Evolutionary conservation across 2,113 vertebrate genomes (phyloP).

Genomic region (Antechinus stuartii): DNA sequence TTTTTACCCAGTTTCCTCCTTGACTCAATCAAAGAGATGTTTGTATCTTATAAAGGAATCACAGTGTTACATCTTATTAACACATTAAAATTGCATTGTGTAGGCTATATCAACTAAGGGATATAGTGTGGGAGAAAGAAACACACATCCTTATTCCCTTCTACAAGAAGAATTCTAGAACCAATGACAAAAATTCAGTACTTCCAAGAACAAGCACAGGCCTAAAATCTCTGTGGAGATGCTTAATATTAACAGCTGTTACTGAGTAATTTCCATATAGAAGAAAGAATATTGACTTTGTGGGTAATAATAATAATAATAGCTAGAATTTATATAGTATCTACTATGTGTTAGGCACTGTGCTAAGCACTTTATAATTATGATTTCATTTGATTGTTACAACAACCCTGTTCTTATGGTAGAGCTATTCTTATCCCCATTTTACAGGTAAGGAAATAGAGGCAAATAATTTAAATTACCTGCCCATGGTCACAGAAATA

Average conservation of each 20-base stretch:
- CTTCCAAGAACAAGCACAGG: neutral
- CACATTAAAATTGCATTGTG: neutral
- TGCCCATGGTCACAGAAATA: neutral
- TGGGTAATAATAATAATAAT: neutral
- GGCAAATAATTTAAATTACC: neutral
- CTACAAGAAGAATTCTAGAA: neutral
- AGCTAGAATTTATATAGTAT: neutral
- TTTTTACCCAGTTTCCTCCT: neutral
- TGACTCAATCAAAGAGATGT: neutral
- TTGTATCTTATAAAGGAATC: neutral
- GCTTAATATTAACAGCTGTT: neutral
- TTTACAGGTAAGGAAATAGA: neutral
- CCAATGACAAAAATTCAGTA: neutral
- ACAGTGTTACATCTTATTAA: neutral
- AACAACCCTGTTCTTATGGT: neutral
- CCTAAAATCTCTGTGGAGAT: neutral
- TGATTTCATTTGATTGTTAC: neutral
- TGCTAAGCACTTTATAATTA: too few species aligned
- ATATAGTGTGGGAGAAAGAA: neutral
- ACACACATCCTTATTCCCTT: neutral
- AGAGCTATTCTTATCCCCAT: neutral
- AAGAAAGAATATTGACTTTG: neutral
- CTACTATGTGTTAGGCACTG: neutral
- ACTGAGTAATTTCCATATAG: neutral
- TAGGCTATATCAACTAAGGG: neutral